phyloP scores from a whole-genome alignment of 2,888 invertebrate species.

The Muscina levida region DNA sequence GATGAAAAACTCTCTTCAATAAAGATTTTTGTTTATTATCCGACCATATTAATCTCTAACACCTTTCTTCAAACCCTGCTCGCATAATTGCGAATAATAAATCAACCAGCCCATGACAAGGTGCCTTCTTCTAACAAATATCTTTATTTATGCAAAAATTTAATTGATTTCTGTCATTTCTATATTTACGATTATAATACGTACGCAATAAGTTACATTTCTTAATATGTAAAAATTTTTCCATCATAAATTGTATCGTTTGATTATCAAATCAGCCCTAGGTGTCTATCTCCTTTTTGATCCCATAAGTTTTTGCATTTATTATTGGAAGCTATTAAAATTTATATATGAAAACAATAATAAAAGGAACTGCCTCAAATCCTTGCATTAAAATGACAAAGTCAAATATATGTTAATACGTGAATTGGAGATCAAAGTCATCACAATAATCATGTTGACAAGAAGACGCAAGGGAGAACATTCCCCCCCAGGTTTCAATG shows the following conservation, averaged over 20 bases:
- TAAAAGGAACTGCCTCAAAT: background rate
- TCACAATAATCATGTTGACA: slow-evolving; percentile 24
- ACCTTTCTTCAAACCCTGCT: too few species aligned
- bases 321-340: slow-evolving; percentile 27
- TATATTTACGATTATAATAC: too few species aligned
- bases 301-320: slow-evolving; percentile 3
- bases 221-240: slow-evolving; percentile 21
- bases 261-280: background rate
- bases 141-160: slow-evolving; percentile 37
- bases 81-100: too few species aligned
- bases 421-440: slow-evolving; percentile 41
- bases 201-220: too few species aligned
- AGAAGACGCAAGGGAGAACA: background rate
- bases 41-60: too few species aligned
- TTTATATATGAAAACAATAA: slow-evolving; percentile 13
- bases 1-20: too few species aligned
- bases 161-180: slow-evolving; percentile 57
- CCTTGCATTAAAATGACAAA: slow-evolving; percentile 38
- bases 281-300: background rate
- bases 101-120: too few species aligned
- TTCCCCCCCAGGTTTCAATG: too few species aligned
- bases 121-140: too few species aligned
- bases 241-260: slow-evolving; percentile 6
- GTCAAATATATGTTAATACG: slow-evolving; percentile 20
- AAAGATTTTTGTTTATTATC: too few species aligned